These are phyloP conservation scores for Gymnopithys bicolor DNA, from an alignment of 2,797 vertebrate species.

Conservation along the genomic window DNA sequence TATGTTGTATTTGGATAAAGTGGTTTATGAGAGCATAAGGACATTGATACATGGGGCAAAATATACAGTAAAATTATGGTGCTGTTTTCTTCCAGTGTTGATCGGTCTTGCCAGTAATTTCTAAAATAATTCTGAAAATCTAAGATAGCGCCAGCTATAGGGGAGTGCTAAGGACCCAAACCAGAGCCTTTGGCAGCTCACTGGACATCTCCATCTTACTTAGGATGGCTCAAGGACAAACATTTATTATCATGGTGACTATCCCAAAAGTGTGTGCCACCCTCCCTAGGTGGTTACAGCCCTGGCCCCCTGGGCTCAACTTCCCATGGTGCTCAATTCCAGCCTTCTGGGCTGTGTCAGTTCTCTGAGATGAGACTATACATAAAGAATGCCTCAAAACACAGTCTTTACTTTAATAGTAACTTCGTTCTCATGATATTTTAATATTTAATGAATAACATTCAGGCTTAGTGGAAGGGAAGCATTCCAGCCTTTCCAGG, in stretches of 20 bases:
- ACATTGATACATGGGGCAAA: not conserved
- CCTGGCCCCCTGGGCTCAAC: fast-evolving
- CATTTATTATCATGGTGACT: not conserved
- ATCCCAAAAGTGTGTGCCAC: not conserved
- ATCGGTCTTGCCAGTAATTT: not conserved
- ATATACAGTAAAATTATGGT: not conserved
- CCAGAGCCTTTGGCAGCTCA: not conserved
- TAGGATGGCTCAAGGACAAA: not conserved
- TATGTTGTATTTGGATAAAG: not conserved
- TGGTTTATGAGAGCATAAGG: not conserved
- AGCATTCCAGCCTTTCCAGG: not conserved
- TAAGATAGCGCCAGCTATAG: not conserved
- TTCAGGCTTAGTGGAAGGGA: not conserved
- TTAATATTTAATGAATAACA: not conserved
- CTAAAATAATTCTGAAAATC: not conserved
- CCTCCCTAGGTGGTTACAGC: not conserved
- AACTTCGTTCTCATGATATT: not conserved
- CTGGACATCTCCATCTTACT: not conserved
- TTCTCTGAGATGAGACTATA: not conserved
- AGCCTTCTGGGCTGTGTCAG: not conserved
- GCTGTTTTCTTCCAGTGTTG: not conserved
- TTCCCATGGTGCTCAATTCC: not conserved
- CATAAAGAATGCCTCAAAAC: not conserved
- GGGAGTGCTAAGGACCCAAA: not conserved
- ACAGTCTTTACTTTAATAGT: not conserved